These are phyloP conservation scores for Hepsetus odoe DNA, from an alignment of 2,113 vertebrate species.

Conservation along the genomic window DNA sequence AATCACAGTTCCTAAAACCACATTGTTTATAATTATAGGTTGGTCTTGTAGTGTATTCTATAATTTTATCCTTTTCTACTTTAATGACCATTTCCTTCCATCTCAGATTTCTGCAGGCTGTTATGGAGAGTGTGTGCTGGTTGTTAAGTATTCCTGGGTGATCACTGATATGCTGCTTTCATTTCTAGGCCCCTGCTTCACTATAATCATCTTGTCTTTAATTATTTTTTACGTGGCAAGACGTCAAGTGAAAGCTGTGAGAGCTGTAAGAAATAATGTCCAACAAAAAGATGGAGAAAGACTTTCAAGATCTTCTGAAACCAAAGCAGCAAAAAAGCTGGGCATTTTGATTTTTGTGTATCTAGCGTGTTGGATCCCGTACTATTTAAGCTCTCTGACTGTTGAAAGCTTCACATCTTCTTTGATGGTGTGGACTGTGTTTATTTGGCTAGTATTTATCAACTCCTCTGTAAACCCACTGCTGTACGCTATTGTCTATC, in stretches of 20 bases:
- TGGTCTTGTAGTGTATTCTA: conserved; percentile 60
- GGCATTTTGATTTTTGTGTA: not conserved
- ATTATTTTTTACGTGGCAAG: not conserved
- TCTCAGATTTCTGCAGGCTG: conserved; percentile 15
- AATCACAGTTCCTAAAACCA: conserved; percentile 48
- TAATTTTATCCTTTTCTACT: not conserved
- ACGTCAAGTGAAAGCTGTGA: not conserved
- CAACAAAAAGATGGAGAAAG: not conserved
- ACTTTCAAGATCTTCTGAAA: not conserved
- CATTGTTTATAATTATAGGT: conserved; percentile 55
- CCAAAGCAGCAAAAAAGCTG: not conserved
- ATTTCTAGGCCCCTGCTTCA: not conserved
- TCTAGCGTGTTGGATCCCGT: not conserved
- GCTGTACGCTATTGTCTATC: not conserved
- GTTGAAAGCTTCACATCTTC: not conserved
- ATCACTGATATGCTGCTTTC: conserved; percentile 3
- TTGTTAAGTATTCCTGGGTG: conserved; percentile 39
- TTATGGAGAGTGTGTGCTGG: conserved; percentile 30
- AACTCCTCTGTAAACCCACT: not conserved
- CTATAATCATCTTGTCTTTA: not conserved
- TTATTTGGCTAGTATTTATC: not conserved
- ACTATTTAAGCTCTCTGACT: not conserved
- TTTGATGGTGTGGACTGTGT: not conserved
- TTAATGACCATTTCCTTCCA: conserved; percentile 1
- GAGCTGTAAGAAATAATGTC: not conserved